Evolutionary conservation across 2,888 invertebrate species (phyloP).

Genomic region (Linnaemya vulpina): DNA sequence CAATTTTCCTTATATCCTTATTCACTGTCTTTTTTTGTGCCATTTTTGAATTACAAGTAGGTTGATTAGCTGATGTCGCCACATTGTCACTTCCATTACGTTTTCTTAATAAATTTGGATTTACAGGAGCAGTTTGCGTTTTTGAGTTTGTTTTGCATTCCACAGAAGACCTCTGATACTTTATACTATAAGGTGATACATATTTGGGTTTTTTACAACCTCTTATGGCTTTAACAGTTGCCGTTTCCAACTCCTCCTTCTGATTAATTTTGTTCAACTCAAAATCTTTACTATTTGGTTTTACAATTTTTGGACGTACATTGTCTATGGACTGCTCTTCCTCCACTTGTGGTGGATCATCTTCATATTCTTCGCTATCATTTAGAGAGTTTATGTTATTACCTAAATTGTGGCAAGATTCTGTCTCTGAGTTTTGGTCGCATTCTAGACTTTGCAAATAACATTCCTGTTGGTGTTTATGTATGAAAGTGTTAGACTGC

Average conservation of each 20-base stretch:
- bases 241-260: slow-evolving; percentile 75
- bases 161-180: slow-evolving; percentile 75
- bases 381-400: slow-evolving; percentile 73
- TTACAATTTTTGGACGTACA: slow-evolving; percentile 64
- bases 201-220: slow-evolving; percentile 87
- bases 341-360: slow-evolving; percentile 24
- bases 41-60: slow-evolving; percentile 62
- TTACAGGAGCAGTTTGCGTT: slow-evolving; percentile 71
- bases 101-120: slow-evolving; percentile 59
- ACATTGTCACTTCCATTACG: slow-evolving; percentile 55
- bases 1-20: slow-evolving; percentile 32
- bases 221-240: slow-evolving; percentile 76
- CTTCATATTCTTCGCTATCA: slow-evolving; percentile 51
- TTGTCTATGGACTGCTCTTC: slow-evolving; percentile 26
- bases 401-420: slow-evolving; percentile 82
- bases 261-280: slow-evolving; percentile 83
- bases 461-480: slow-evolving; percentile 73
- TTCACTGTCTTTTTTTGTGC: slow-evolving; percentile 75
- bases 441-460: slow-evolving; percentile 84
- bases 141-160: slow-evolving; percentile 62
- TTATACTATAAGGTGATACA: slow-evolving; percentile 85
- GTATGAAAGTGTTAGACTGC: slow-evolving; percentile 75
- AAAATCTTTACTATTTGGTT: slow-evolving; percentile 81
- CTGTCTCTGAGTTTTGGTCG: slow-evolving; percentile 85
- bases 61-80: slow-evolving; percentile 29